These are phyloP conservation scores for Apogon talboti DNA, from an alignment of 2,797 vertebrate species.

Conservation along the genomic window DNA sequence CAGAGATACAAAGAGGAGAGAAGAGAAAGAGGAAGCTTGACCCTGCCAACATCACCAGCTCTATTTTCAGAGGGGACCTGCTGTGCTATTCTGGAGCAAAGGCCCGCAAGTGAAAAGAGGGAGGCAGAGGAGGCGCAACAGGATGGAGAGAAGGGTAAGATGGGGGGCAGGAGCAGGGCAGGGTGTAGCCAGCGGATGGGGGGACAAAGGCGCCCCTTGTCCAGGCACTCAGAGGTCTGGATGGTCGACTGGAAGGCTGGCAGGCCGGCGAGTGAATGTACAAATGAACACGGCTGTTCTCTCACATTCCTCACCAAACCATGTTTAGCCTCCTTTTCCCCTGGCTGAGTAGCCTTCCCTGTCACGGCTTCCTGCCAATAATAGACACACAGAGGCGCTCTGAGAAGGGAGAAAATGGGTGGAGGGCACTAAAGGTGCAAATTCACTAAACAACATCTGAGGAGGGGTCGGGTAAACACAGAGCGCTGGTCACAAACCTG, in stretches of 20 bases:
- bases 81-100: constrained; percentile 87
- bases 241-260: constrained; percentile 72
- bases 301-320: constrained; percentile 79
- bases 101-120: constrained; percentile 67
- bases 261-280: constrained; percentile 68
- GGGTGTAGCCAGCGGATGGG: constrained; percentile 74
- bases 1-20: constrained; percentile 35
- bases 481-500: constrained; percentile 24
- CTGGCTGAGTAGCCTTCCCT: constrained; percentile 71
- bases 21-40: constrained; percentile 49
- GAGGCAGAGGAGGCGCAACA: constrained; percentile 71
- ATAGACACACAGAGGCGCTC: constrained; percentile 71
- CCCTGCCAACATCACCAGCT: constrained; percentile 77
- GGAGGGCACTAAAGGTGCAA: constrained; percentile 63
- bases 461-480: constrained; percentile 46
- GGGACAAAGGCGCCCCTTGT: constrained; percentile 91
- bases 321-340: constrained; percentile 77
- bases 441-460: constrained; percentile 66
- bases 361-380: constrained; percentile 69
- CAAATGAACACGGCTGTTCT: constrained; percentile 80
- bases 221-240: constrained; percentile 78
- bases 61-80: constrained; percentile 86
- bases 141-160: constrained; percentile 75
- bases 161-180: constrained; percentile 71
- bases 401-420: constrained; percentile 58